Conservation (phyloP, 2,113 vertebrate species). For the Trichomycterus rosablanca region DNA sequence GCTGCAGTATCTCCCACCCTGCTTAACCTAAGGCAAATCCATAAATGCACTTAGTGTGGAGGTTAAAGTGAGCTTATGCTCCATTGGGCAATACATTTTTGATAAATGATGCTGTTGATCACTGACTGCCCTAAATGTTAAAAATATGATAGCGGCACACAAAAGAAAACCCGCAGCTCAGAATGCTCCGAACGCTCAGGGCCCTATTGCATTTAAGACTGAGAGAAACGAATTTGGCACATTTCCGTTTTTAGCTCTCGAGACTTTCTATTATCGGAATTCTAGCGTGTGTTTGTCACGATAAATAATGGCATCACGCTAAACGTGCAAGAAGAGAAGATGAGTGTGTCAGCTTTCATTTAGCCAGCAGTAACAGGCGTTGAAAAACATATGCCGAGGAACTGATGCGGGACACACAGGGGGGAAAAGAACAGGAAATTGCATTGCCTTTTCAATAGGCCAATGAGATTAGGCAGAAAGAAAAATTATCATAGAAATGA, state of each 20-base stretch:
- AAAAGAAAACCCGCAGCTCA: no score
- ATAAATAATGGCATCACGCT: conserved; percentile 40
- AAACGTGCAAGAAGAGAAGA: conserved; percentile 34
- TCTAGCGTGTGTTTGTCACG: conserved; percentile 19
- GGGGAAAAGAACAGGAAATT: conserved; percentile 44
- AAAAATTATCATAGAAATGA: conserved; percentile 53
- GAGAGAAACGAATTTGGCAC: conserved; percentile 17
- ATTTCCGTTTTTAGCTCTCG: conserved; percentile 3
- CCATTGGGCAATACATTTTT: conserved; percentile 7
- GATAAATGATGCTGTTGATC: conserved; percentile 5
- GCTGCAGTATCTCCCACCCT: conserved; percentile 9
- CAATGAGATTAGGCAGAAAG: conserved; percentile 47
- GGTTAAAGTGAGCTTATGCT: conserved; percentile 18
- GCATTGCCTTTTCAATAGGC: conserved; percentile 45
- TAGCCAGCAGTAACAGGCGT: conserved; percentile 37
- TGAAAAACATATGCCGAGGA: conserved; percentile 37
- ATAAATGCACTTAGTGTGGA: conserved; percentile 12
- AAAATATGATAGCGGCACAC: conserved; percentile 3
- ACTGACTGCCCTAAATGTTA: conserved; percentile 10
- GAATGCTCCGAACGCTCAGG: not conserved
- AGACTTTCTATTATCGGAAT: conserved; percentile 19
- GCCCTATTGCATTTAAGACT: not conserved
- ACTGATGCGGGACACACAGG: conserved; percentile 20
- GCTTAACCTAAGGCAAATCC: conserved; percentile 16
- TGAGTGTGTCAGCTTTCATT: conserved; percentile 50